Evolutionary conservation across 2,797 vertebrate genomes (phyloP).

Genomic region (Sebastolobus altivelis): DNA sequence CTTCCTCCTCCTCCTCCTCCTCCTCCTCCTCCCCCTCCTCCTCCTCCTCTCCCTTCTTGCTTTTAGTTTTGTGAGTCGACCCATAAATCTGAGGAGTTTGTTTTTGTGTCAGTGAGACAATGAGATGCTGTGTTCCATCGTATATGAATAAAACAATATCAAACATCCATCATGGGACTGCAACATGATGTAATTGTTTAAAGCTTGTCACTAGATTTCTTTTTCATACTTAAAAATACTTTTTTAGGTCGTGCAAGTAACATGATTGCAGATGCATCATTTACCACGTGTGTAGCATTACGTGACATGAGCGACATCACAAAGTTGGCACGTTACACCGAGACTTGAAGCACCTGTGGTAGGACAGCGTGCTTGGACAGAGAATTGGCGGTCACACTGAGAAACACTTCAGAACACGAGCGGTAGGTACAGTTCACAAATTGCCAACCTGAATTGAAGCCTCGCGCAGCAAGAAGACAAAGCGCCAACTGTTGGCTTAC

Average conservation of each 20-base stretch:
- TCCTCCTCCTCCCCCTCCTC: not conserved
- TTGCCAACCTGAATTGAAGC: conserved; percentile 52
- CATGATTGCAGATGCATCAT: not conserved
- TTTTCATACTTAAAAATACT: not conserved
- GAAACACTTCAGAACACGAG: conserved; percentile 22
- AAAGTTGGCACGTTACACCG: not conserved
- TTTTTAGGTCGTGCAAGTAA: not conserved
- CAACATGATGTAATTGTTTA: not conserved
- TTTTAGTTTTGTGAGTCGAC: conserved; percentile 22
- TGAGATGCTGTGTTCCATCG: conserved; percentile 12
- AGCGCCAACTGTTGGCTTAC: conserved; percentile 38
- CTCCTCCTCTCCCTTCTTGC: not conserved
- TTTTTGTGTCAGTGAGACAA: conserved; percentile 28
- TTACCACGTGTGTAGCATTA: not conserved
- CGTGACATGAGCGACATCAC: not conserved
- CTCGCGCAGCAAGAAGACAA: conserved; percentile 54
- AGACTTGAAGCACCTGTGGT: conserved; percentile 3
- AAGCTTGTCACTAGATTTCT: not conserved
- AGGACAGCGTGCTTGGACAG: not conserved
- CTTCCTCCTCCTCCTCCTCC: not conserved
- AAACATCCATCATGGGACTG: not conserved
- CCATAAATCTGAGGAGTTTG: conserved; percentile 30
- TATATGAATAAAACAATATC: conserved; percentile 5
- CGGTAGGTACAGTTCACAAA: conserved; percentile 27
- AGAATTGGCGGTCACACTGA: conserved; percentile 10